A percentile compares a stretch with the other conserved stretches of the same genome.
Conservation (phyloP, 1,140 invertebrate species). For the Whitmania pigra region DNA sequence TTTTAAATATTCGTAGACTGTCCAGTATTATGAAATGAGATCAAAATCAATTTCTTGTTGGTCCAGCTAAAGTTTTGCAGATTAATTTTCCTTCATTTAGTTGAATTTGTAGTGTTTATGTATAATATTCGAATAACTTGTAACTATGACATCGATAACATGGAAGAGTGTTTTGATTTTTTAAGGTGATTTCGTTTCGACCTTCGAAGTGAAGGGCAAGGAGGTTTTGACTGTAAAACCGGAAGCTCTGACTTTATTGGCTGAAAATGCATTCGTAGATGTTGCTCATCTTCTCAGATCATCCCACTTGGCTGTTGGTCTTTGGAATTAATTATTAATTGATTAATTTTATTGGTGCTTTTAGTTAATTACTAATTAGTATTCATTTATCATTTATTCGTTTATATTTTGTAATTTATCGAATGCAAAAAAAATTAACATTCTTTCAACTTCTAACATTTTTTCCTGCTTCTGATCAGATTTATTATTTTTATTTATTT, state of each 20-base stretch:
- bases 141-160: not conserved
- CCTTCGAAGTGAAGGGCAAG: conserved; percentile 37
- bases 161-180: conserved; percentile 14
- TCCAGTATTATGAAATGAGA: no score
- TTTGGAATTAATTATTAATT: not conserved
- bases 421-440: no score
- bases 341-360: no score
- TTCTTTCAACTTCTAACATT: no score
- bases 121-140: not conserved
- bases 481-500: not conserved
- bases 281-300: conserved; percentile 41
- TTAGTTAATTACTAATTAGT: no score
- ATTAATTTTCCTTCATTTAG: not conserved
- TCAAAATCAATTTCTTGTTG: not conserved
- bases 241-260: conserved; percentile 38
- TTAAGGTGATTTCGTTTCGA: conserved; percentile 41
- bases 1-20: no score
- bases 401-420: no score
- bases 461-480: not conserved
- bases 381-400: no score
- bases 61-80: not conserved
- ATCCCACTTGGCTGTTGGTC: conserved; percentile 37
- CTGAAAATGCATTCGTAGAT: conserved; percentile 41
- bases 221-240: conserved; percentile 36
- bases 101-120: conserved; percentile 9